Base-by-base conservation (phyloP, 2,797 vertebrate genomes). In the Odontamblyopus lacepedii region DNA sequence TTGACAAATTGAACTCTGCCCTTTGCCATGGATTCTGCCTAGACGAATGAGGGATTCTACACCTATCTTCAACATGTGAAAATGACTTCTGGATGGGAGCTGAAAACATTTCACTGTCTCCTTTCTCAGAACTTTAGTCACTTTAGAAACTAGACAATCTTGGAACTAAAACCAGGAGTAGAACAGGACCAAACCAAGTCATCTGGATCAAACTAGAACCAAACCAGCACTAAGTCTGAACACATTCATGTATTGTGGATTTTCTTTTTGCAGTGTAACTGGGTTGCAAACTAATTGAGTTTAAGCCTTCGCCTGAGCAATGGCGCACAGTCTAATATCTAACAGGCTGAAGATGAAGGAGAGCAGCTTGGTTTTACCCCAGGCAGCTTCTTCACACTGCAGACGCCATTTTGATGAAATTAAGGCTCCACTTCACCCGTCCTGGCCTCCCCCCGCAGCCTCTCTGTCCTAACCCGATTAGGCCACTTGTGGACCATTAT, bases 341-440 rank as follows among this genome's bases (percentile, higher is more conserved):
- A 92, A 93, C 88, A 79, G 79, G 30, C 67, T 18, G 67, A 38
- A 55, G 87, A 91, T 91, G 69, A 89, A 79, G 81, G 85, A 79
- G 67, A 77, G 38, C 80, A 80, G 80, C 77, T 57, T 11, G 16
- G 26, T 63, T 87, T 81, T 32, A 76, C 84, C 79, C 44, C 73
- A 60, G 80, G 87, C 81, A 85, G 75, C 78, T 80, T 84, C 79
- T 87, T 85, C 78, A 87, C 85, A 87, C 91, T 88, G 84, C 74
- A 89, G 81, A 78, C 72, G 67, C 78, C 78, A 79, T 89, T 91
- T 83, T 91, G 88, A 93, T 92, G 78, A 91, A 90, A 92, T 92
- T 91, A 93, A 88, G 80, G 75, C 80, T 64, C 75, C 83, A 91
- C 87, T 87, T 90, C 85, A 88, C 85, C 85, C 67, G 41, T 82